Evolutionary conservation across 2,797 vertebrate genomes (phyloP).

Genomic region (Clamator glandarius): DNA sequence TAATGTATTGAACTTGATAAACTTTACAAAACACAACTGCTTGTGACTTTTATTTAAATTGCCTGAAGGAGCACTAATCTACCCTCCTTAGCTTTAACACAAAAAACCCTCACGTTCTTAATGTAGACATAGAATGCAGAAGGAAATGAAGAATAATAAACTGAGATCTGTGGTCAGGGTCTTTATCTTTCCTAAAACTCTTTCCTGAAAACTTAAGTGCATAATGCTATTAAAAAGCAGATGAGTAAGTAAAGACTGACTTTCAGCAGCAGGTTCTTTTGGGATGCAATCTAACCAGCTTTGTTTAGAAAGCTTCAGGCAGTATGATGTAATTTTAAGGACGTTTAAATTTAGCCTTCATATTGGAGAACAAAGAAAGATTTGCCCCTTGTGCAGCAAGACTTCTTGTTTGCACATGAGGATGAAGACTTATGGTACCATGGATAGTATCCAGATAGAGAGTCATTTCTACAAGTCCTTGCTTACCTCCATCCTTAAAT

Average conservation of each 20-base stretch:
- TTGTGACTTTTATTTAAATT: background rate
- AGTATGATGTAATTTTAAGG: slow-evolving; percentile 13
- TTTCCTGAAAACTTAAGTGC: background rate
- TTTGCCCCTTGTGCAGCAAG: background rate
- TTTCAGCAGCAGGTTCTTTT: slow-evolving; percentile 2
- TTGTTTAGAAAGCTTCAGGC: slow-evolving; percentile 26
- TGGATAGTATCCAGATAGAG: background rate
- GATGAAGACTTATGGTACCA: background rate
- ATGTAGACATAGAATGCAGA: background rate
- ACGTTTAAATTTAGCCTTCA: slow-evolving; percentile 37
- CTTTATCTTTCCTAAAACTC: background rate
- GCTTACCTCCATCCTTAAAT: background rate
- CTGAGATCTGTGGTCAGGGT: background rate
- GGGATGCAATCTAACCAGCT: background rate
- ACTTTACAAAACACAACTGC: background rate
- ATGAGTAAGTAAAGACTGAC: background rate
- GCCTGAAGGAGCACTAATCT: background rate
- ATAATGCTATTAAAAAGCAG: background rate
- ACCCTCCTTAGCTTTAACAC: background rate
- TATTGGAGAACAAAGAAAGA: background rate
- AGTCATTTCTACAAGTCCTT: background rate
- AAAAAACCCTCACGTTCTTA: background rate
- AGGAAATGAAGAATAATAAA: background rate
- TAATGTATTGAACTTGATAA: slow-evolving; percentile 7
- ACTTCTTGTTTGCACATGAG: background rate